Conservation (phyloP, 1,140 invertebrate genomes). For the Bombus impatiens region DNA sequence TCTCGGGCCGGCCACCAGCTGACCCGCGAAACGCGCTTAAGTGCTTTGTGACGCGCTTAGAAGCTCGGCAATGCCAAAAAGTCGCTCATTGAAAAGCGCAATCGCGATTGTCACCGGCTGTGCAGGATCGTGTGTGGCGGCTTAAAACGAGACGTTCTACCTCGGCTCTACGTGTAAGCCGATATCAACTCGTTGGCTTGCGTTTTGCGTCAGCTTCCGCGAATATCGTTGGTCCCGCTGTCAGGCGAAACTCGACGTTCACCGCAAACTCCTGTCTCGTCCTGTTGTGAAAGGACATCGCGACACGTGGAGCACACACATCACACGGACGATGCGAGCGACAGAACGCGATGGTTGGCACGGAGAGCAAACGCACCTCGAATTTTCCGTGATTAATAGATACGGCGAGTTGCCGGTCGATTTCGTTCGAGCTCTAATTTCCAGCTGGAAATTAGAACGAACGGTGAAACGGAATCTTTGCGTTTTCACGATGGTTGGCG, state of each 20-base stretch:
- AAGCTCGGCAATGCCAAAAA: neutral
- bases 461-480: slow-evolving; percentile 1
- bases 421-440: neutral
- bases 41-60: slow-evolving; percentile 25
- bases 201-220: slow-evolving; percentile 61
- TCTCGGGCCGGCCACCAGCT: neutral
- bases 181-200: slow-evolving; percentile 44
- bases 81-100: neutral
- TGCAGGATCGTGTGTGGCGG: too few species aligned
- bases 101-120: neutral
- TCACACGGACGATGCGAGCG: neutral
- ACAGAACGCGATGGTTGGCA: neutral
- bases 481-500: slow-evolving; percentile 14
- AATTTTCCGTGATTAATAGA: neutral
- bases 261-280: slow-evolving; percentile 50
- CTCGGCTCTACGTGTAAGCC: slow-evolving; percentile 38
- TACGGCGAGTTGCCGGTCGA: neutral
- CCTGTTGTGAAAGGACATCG: neutral
- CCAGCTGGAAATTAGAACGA: slow-evolving; percentile 10
- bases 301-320: neutral
- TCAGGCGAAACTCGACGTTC: slow-evolving; percentile 46
- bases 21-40: slow-evolving; percentile 12
- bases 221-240: slow-evolving; percentile 43
- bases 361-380: neutral
- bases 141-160: neutral